Base-by-base conservation (phyloP, 2,113 vertebrate species). In the Rhinopomastus cyanomelas region DNA sequence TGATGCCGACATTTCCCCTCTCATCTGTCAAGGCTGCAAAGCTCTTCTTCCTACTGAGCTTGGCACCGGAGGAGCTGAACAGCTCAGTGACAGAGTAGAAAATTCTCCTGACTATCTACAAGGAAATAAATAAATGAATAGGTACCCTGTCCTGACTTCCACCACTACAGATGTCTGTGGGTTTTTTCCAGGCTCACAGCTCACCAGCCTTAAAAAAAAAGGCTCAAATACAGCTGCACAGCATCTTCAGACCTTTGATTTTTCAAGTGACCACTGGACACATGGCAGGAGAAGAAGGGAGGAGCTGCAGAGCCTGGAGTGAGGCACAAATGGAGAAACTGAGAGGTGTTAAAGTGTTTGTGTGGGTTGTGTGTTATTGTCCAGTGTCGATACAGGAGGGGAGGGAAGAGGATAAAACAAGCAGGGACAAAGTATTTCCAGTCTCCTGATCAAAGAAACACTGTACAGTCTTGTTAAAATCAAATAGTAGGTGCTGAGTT, bases 1-100 rank as follows among this genome's bases (percentile, higher is more conserved):
- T 80, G 81, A 94, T 92, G 81, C 74, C 88, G 84, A 59, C 84
- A 36, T 92, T 92, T 83, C 83, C n/a, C 84, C 73, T 92, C 81
- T 94, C 88, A 82, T 93, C 84, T 93, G 2, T 90, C 74, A 69
- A 77, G n/a, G 59, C 68, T 93, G 81, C 75, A 80, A 44, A 90
- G 60, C 42, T 87, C 72, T 87, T 87, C 75, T 82, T 77, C 60
- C 76, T 90, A 51, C 81, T 39, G 51, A 88, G 81, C 88, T 93
- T 7, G 0, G 85, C 42, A 23, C 88, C 52, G 48, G 57, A 93
- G 93, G 11, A 51, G 42, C 86, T 87, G 78, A 93, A 73, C 67
- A 94, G 67, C 64, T 95, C 81, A 49, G 48, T 92, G 93, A 85
- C 71, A 76, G 67, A 81, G 67, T 60, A 16, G 78, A 74, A 88